Evolutionary conservation across 2,113 vertebrate species (phyloP).

Genomic region (Corvus hawaiiensis): DNA sequence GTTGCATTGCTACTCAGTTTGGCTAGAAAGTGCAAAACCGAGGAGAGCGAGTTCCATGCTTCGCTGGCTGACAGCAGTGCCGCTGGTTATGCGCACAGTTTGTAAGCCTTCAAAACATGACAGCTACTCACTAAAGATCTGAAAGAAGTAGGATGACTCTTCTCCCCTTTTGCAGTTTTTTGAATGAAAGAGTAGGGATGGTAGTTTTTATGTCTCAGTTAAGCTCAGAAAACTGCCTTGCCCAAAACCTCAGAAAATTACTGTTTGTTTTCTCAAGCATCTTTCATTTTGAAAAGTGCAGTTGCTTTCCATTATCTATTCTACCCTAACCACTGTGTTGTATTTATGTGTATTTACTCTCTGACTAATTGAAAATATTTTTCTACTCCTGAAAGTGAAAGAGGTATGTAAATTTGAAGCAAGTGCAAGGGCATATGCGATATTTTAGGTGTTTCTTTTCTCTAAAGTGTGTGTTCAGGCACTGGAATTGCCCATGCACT

Average conservation of each 20-base stretch:
- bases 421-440: neutral
- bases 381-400: neutral
- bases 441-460: neutral
- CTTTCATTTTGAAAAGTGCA: neutral
- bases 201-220: neutral
- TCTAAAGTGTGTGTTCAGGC: neutral
- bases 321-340: neutral
- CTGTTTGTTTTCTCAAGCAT: neutral
- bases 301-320: neutral
- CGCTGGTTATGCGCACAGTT: fast-evolving
- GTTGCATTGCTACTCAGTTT: neutral
- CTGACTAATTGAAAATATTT: neutral
- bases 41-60: fast-evolving
- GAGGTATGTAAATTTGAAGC: neutral
- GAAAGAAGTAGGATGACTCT: neutral
- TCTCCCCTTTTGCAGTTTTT: neutral
- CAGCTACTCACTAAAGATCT: neutral
- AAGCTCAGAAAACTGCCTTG: neutral
- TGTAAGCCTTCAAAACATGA: neutral
- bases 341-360: neutral
- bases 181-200: neutral
- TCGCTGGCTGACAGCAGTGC: neutral
- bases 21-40: neutral
- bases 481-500: neutral
- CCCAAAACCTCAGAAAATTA: neutral